Conservation (phyloP, 2,113 vertebrate species). For the Meles meles region DNA sequence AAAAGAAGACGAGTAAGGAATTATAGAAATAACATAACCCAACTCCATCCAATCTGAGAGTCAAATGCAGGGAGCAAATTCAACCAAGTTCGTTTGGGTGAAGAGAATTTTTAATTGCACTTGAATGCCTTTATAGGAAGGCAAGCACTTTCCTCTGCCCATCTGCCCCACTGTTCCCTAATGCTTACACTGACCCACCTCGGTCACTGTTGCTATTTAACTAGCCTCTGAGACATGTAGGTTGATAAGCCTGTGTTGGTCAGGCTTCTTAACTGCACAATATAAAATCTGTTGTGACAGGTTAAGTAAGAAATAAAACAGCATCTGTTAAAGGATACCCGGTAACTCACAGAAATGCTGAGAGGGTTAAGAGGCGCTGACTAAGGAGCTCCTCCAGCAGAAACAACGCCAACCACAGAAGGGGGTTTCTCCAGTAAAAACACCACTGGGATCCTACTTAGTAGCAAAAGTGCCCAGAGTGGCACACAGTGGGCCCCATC, state of each 20-base stretch:
- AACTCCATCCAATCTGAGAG: not conserved
- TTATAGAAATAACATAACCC: not conserved
- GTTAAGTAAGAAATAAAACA: not conserved
- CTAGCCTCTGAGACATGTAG: not conserved
- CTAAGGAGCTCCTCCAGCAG: not conserved
- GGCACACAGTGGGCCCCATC: accelerated
- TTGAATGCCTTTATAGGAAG: not conserved
- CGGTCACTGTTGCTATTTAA: not conserved
- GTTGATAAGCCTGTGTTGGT: not conserved
- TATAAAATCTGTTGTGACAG: not conserved
- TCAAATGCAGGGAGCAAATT: not conserved
- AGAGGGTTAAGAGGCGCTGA: not conserved
- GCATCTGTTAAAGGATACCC: not conserved
- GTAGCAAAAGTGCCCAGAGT: not conserved
- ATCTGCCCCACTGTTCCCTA: not conserved
- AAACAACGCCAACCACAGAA: not conserved
- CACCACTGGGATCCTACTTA: not conserved
- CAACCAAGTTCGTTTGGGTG: not conserved
- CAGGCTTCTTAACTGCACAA: not conserved
- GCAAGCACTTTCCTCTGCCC: accelerated
- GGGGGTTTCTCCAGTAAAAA: not conserved
- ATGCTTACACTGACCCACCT: not conserved
- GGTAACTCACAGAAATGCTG: not conserved
- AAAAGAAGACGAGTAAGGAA: not conserved
- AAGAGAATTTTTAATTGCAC: not conserved